These are phyloP conservation scores for Listrodromus nycthemerus DNA, from an alignment of 2,888 invertebrate genomes.

Conservation along the genomic window DNA sequence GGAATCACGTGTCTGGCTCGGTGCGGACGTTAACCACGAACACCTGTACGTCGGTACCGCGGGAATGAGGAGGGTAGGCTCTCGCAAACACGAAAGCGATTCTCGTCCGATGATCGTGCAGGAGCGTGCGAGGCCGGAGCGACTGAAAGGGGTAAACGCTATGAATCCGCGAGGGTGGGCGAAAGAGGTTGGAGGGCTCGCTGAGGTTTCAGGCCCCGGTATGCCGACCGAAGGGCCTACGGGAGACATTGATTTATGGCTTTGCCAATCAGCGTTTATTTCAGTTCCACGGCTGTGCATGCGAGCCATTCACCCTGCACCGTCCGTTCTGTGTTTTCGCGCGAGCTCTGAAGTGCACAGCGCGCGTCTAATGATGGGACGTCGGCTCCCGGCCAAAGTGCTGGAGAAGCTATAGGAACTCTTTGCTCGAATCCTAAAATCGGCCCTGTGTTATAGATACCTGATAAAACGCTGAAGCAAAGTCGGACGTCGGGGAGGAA, in stretches of 20 bases:
- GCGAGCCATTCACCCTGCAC: conserved; percentile 46
- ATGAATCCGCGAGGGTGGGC: conserved; percentile 9
- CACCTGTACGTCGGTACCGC: conserved; percentile 69
- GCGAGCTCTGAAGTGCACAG: conserved; percentile 59
- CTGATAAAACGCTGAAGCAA: conserved; percentile 39
- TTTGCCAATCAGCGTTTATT: conserved; percentile 72
- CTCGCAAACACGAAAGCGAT: conserved; percentile 57
- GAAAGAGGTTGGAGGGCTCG: background rate
- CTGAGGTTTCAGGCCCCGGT: conserved; percentile 46
- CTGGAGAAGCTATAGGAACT: background rate
- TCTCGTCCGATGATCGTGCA: conserved; percentile 47
- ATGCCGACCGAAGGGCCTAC: conserved; percentile 37
- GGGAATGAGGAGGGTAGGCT: conserved; percentile 48
- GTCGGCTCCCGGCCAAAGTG: conserved; percentile 1
- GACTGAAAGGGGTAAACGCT: conserved; percentile 23
- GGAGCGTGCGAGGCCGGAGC: conserved; percentile 53
- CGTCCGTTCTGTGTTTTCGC: conserved; percentile 17
- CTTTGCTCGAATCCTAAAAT: background rate
- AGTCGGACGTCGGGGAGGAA: conserved; percentile 36
- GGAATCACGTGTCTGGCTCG: conserved; percentile 67
- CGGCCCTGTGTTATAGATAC: conserved; percentile 21
- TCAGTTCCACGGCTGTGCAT: conserved; percentile 63
- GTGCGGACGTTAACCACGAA: conserved; percentile 68
- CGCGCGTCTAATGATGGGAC: conserved; percentile 61
- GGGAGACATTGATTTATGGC: conserved; percentile 72